Evolutionary conservation across 2,888 invertebrate genomes (phyloP).

Genomic region (Holacanthella duospinosa): DNA sequence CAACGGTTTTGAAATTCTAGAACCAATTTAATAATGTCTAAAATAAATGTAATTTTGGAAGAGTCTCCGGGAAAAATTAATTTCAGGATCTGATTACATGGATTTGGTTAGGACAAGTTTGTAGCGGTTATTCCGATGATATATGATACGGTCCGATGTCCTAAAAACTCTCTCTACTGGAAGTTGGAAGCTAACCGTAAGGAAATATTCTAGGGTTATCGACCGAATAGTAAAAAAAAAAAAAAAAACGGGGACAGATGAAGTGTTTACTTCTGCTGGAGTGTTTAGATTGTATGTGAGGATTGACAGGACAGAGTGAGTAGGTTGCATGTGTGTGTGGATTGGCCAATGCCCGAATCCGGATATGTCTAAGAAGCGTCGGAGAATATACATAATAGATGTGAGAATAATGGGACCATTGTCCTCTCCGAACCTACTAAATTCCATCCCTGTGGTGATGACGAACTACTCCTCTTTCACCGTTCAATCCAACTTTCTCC

Average conservation of each 20-base stretch:
- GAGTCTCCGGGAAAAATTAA: too few relatives aligned
- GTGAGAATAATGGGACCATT: neutral
- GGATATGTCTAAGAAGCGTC: neutral
- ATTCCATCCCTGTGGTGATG: neutral
- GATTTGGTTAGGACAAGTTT: too few relatives aligned
- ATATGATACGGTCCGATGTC: too few relatives aligned
- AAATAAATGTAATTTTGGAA: too few relatives aligned
- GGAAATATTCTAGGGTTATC: too few relatives aligned
- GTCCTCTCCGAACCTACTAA: neutral
- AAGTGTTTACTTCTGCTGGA: neutral
- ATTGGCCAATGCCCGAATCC: constrained; percentile 24
- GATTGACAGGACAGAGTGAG: neutral
- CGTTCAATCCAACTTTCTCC: neutral
- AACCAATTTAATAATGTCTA: too few relatives aligned
- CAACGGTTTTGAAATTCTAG: too few relatives aligned
- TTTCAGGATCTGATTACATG: too few relatives aligned
- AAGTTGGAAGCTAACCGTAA: too few relatives aligned
- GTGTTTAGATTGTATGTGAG: too few relatives aligned
- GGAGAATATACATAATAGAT: neutral
- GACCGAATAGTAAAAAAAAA: neutral
- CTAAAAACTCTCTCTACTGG: too few relatives aligned
- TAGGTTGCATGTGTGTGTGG: neutral
- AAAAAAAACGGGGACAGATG: neutral
- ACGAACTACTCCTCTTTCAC: neutral
- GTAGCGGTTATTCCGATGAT: too few relatives aligned